Conservation (phyloP, 2,888 invertebrate genomes). For the Druceiella hillmani region DNA sequence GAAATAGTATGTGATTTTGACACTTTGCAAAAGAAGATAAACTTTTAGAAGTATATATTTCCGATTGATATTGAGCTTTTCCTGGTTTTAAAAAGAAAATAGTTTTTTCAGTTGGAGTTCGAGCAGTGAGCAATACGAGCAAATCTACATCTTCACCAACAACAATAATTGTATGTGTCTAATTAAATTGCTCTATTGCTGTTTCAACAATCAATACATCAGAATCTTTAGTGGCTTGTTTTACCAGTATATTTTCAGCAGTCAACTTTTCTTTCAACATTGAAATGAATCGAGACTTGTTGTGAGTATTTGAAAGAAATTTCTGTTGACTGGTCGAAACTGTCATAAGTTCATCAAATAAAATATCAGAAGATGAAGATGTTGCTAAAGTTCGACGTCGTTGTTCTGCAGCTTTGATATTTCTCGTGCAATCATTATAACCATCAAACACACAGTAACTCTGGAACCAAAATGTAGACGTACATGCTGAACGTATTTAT, state of each 20-base stretch:
- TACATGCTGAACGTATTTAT: conserved; percentile 25
- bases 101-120: conserved; percentile 22
- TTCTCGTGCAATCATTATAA: conserved; percentile 25
- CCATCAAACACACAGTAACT: conserved; percentile 29
- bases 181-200: conserved; percentile 22
- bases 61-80: conserved; percentile 20
- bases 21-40: conserved; percentile 21
- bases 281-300: conserved; percentile 29
- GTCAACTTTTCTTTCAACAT: conserved; percentile 25
- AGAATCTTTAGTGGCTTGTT: conserved; percentile 26
- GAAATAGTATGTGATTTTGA: conserved; percentile 21
- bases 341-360: conserved; percentile 28
- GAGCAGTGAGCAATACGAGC: conserved; percentile 23
- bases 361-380: conserved; percentile 26
- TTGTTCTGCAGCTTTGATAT: conserved; percentile 27
- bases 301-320: conserved; percentile 28
- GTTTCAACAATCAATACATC: conserved; percentile 26
- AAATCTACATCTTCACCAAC: conserved; percentile 5
- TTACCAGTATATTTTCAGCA: conserved; percentile 26
- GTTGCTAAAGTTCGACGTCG: conserved; percentile 21
- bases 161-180: no score
- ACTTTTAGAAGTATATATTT: conserved; percentile 24
- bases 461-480: conserved; percentile 24
- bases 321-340: conserved; percentile 23
- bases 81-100: conserved; percentile 25